phyloP scores from a whole-genome alignment of 2,888 invertebrate species.

The Acanthosepion esculentum region DNA sequence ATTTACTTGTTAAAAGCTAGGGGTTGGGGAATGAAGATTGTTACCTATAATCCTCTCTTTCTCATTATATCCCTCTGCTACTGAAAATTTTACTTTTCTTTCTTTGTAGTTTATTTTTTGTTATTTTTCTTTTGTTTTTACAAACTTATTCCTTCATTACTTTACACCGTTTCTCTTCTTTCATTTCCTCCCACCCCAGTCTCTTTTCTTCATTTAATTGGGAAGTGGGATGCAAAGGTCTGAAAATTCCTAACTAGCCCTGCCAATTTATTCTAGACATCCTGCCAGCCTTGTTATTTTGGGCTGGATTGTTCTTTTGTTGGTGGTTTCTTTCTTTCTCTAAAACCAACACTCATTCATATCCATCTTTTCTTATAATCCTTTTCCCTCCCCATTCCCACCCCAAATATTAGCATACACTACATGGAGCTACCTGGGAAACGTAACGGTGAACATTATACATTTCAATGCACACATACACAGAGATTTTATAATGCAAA shows the following conservation, averaged over 20 bases:
- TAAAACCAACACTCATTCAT: background rate
- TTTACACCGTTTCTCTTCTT: background rate
- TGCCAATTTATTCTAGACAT: conserved; percentile 1
- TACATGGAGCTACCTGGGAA: too few species aligned
- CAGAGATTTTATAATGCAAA: background rate
- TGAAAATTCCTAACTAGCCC: background rate
- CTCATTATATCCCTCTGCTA: too few species aligned
- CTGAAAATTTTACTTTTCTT: too few species aligned
- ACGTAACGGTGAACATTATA: background rate
- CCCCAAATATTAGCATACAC: too few species aligned
- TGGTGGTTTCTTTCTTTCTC: background rate
- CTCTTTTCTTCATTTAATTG: background rate
- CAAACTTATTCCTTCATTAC: too few species aligned
- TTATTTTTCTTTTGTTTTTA: too few species aligned
- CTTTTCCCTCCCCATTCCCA: too few species aligned
- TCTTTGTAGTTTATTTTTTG: too few species aligned
- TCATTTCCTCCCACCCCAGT: background rate
- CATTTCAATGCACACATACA: background rate
- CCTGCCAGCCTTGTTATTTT: background rate
- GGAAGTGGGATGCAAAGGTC: background rate
- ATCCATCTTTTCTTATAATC: too few species aligned
- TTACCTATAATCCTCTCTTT: too few species aligned
- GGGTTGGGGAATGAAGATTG: too few species aligned
- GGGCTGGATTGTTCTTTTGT: background rate
- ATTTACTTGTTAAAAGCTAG: too few species aligned